A percentile compares a stretch with the other conserved stretches of the same genome.
Evolutionary conservation across 2,113 vertebrate genomes (phyloP).

Genomic region (Coptodon rendalli): DNA sequence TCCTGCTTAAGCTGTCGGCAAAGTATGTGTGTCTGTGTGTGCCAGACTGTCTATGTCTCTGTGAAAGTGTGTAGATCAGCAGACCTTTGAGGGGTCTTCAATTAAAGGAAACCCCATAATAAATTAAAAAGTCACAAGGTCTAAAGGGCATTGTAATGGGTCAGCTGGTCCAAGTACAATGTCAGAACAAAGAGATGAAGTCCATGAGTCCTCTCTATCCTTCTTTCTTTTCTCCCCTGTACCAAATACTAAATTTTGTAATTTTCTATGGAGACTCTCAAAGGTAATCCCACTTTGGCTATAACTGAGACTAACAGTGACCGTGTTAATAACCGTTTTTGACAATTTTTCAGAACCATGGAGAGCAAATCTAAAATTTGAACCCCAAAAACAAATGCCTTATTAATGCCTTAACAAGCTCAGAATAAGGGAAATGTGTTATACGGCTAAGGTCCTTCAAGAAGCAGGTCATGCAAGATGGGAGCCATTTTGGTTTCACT

Average conservation of each 20-base stretch:
- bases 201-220: neutral
- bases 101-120: neutral
- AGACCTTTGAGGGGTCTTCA: neutral
- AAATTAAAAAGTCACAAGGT: neutral
- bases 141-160: neutral
- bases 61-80: neutral
- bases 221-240: neutral
- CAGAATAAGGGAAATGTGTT: neutral
- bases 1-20: slow-evolving; percentile 17
- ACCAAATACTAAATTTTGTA: neutral
- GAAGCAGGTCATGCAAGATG: neutral
- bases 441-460: neutral
- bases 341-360: slow-evolving; percentile 57
- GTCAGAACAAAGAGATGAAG: neutral
- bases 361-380: slow-evolving; percentile 39
- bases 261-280: neutral
- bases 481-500: neutral
- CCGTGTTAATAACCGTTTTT: neutral
- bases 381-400: neutral
- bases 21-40: neutral
- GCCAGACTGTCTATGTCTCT: neutral
- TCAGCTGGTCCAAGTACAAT: neutral
- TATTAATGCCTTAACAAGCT: too few species aligned
- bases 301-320: neutral
- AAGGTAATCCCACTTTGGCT: neutral